Evolutionary conservation across 2,797 vertebrate species (phyloP).

Genomic region (Lutjanus campechanus): DNA sequence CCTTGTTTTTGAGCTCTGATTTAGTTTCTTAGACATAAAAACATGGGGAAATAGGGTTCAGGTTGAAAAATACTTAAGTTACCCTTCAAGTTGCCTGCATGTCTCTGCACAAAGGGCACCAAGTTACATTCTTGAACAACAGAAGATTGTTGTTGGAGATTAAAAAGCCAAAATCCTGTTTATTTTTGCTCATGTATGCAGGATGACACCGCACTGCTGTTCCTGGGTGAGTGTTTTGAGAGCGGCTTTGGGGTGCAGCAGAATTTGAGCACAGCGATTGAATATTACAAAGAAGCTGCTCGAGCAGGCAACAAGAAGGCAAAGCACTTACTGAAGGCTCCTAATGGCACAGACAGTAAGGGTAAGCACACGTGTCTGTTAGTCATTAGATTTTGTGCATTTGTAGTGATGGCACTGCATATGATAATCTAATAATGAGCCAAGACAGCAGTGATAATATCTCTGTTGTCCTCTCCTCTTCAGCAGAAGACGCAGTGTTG

Average conservation of each 20-base stretch:
- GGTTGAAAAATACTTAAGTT: too few relatives aligned
- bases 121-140: neutral
- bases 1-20: too few relatives aligned
- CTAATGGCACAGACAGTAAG: constrained; percentile 75
- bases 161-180: neutral
- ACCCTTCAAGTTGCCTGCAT: too few relatives aligned
- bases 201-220: constrained; percentile 90
- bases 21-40: too few relatives aligned
- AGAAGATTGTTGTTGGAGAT: neutral
- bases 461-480: neutral
- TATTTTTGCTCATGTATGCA: constrained; percentile 67
- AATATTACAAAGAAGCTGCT: constrained; percentile 86
- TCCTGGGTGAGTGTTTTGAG: constrained; percentile 92
- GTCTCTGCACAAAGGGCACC: neutral
- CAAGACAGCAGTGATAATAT: constrained; percentile 21
- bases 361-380: constrained; percentile 37
- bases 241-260: constrained; percentile 89
- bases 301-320: constrained; percentile 84
- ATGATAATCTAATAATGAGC: constrained; percentile 38
- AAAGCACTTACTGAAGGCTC: constrained; percentile 73
- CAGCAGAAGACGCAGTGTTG: constrained; percentile 60
- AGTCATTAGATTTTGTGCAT: constrained; percentile 18
- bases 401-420: constrained; percentile 20
- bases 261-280: constrained; percentile 80
- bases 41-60: too few relatives aligned